Evolutionary conservation across 2,113 vertebrate species (phyloP).

Genomic region (Brachypteracias leptosomus): DNA sequence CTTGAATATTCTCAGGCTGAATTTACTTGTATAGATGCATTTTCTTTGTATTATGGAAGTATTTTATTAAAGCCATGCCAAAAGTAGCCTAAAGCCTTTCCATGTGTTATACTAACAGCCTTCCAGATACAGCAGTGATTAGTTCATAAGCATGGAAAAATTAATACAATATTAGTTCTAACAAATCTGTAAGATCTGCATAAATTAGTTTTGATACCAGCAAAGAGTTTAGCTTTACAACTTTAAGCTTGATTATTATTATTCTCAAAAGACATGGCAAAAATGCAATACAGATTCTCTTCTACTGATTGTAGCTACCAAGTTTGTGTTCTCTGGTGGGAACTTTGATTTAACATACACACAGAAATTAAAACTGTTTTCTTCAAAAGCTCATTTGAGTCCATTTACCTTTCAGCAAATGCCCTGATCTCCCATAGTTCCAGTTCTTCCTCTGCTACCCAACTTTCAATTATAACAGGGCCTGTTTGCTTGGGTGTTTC

Average conservation of each 20-base stretch:
- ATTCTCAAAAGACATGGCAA: neutral
- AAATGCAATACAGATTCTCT: neutral
- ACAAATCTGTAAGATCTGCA: neutral
- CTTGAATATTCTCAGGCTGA: neutral
- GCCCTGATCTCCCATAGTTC: conserved; percentile 99
- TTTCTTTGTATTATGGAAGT: neutral
- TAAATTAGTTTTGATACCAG: neutral
- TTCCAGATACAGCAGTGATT: neutral
- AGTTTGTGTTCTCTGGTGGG: neutral
- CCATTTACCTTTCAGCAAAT: conserved; percentile 93
- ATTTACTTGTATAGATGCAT: neutral
- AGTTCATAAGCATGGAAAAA: neutral
- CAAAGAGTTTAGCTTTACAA: neutral
- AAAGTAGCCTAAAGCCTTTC: neutral
- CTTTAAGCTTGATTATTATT: neutral
- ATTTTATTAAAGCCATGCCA: neutral
- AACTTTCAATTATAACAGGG: conserved; percentile 97
- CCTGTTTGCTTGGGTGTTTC: conserved; percentile 96
- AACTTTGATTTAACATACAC: neutral
- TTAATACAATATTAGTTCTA: neutral
- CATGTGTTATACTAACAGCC: neutral
- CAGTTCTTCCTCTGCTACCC: conserved; percentile 97
- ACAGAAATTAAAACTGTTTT: neutral
- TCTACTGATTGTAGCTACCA: neutral
- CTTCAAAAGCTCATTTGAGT: neutral